Evolutionary conservation across 2,888 invertebrate genomes (phyloP).

Genomic region (Catocala sponsa): DNA sequence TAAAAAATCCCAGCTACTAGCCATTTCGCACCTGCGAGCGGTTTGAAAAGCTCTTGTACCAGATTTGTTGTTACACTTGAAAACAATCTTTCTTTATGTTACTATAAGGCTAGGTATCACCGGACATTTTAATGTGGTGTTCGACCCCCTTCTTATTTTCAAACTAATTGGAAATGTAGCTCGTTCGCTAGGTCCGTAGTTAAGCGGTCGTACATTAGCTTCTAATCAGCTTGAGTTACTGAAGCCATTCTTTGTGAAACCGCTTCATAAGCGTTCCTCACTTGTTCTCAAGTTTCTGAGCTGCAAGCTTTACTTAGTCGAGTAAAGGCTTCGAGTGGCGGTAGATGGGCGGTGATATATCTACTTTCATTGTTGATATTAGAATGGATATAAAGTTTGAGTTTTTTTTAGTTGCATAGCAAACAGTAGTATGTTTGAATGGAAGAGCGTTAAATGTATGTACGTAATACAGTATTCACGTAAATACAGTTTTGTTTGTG

Average conservation of each 20-base stretch:
- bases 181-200: constrained; percentile 1
- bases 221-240: constrained; percentile 43
- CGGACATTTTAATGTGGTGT: too few species aligned
- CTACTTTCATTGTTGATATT: constrained; percentile 1
- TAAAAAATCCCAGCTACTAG: too few species aligned
- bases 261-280: constrained; percentile 33
- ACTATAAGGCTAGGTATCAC: too few species aligned
- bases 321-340: background rate
- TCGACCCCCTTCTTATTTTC: constrained; percentile 19
- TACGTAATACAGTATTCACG: too few species aligned
- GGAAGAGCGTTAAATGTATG: too few species aligned
- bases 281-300: constrained; percentile 31
- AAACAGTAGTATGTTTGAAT: too few species aligned
- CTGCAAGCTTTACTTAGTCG: background rate
- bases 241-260: constrained; percentile 35
- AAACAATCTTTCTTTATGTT: too few species aligned
- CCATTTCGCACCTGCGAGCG: too few species aligned
- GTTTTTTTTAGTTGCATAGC: too few species aligned
- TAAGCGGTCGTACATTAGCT: constrained; percentile 32
- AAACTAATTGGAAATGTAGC: constrained; percentile 33
- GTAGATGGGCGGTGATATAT: background rate
- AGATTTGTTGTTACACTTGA: too few species aligned
- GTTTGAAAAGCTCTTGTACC: too few species aligned
- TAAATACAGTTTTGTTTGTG: too few species aligned
- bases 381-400: background rate